Conservation (phyloP, 1,140 invertebrate genomes). For the Hycleus phaleratus region DNA sequence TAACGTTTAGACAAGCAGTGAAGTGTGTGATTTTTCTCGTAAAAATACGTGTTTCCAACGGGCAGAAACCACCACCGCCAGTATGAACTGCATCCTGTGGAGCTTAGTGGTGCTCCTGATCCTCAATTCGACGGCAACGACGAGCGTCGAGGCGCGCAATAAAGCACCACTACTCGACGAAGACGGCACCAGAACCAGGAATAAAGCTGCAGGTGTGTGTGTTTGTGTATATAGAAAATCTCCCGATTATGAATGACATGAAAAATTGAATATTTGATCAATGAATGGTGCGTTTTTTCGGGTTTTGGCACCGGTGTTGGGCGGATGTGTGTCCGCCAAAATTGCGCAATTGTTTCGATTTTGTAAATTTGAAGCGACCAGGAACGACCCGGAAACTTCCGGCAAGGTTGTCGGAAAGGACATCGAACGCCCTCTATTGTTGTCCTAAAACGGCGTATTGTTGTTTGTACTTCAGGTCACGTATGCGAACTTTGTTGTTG, state of each 20-base stretch:
- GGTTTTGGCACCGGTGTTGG: conserved; percentile 7
- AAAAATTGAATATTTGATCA: too few species aligned
- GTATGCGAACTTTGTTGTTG: conserved; percentile 13
- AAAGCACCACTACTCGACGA: conserved; percentile 30
- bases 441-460: conserved; percentile 1
- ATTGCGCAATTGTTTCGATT: conserved; percentile 14
- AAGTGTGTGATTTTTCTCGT: conserved; percentile 4
- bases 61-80: neutral
- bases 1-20: conserved; percentile 4
- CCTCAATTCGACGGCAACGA: neutral
- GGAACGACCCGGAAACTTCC: neutral
- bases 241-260: too few species aligned
- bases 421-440: conserved; percentile 6
- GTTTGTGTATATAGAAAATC: too few species aligned
- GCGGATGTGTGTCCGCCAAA: conserved; percentile 12
- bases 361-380: conserved; percentile 2
- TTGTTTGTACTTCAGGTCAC: conserved; percentile 15
- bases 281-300: neutral
- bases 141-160: conserved; percentile 19
- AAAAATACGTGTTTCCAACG: neutral
- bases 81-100: neutral
- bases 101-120: conserved; percentile 14
- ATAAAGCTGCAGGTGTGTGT: conserved; percentile 33
- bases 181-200: conserved; percentile 25
- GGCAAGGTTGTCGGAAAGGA: conserved; percentile 18